Evolutionary conservation across 2,797 vertebrate genomes (phyloP).

Genomic region (Acomys russatus): DNA sequence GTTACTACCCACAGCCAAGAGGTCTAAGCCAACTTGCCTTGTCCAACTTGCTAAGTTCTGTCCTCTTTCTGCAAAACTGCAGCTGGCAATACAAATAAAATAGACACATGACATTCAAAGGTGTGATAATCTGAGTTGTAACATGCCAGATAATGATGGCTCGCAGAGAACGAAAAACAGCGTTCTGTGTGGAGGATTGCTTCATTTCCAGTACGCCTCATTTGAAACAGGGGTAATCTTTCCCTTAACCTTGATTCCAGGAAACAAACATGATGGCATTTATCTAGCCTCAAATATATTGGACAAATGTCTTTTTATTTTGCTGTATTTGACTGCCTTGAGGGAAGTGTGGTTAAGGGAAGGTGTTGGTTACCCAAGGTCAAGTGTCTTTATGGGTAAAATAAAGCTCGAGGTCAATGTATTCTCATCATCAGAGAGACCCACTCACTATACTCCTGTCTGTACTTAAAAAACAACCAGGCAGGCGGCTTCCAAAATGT

Average conservation of each 20-base stretch:
- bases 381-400: constrained; percentile 1
- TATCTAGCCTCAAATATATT: constrained; percentile 63
- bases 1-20: constrained; percentile 26
- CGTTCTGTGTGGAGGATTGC: constrained; percentile 55
- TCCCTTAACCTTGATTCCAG: constrained; percentile 68
- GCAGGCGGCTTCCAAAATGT: neutral
- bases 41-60: constrained; percentile 48
- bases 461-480: constrained; percentile 35
- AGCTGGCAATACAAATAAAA: constrained; percentile 58
- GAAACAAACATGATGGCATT: constrained; percentile 74
- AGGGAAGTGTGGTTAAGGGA: neutral
- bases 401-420: neutral
- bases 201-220: constrained; percentile 78
- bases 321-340: constrained; percentile 34
- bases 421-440: neutral
- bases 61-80: constrained; percentile 22
- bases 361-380: neutral
- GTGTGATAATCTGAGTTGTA: constrained; percentile 47
- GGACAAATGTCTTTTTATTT: constrained; percentile 56
- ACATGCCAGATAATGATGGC: constrained; percentile 44
- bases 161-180: constrained; percentile 52
- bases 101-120: constrained; percentile 47
- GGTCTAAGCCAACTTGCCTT: neutral
- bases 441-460: neutral
- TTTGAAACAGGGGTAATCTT: constrained; percentile 52